phyloP scores from a whole-genome alignment of 2,888 invertebrate species.

The Trypoxylon attenuatum region DNA sequence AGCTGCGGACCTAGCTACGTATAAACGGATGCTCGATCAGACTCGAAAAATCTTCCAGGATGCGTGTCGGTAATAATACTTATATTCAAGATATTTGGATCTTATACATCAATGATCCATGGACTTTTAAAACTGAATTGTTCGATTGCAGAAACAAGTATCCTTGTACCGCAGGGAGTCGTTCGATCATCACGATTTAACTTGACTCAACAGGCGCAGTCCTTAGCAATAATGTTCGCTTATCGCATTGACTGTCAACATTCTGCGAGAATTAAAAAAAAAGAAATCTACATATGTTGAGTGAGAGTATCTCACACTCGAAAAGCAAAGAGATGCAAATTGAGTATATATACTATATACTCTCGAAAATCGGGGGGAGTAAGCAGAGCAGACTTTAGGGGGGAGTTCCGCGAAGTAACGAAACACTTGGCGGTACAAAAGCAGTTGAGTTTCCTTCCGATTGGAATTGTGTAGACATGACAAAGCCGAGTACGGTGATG shows the following conservation, averaged over 20 bases:
- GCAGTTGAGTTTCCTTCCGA: slow-evolving; percentile 23
- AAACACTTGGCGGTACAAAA: background rate
- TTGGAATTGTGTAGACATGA: slow-evolving; percentile 42
- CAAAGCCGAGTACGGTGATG: slow-evolving; percentile 50
- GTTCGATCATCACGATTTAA: slow-evolving; percentile 38
- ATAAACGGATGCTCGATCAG: slow-evolving; percentile 78
- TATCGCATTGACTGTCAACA: too few species aligned
- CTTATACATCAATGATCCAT: too few species aligned
- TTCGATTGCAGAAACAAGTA: slow-evolving; percentile 32
- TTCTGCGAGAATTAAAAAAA: too few species aligned
- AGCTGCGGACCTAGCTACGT: slow-evolving; percentile 77
- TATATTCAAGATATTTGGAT: background rate
- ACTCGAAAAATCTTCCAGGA: slow-evolving; percentile 78
- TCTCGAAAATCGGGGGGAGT: too few species aligned
- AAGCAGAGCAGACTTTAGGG: too few species aligned
- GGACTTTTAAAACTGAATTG: too few species aligned
- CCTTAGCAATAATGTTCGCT: too few species aligned
- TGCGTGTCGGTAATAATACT: slow-evolving; percentile 71
- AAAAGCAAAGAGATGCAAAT: too few species aligned
- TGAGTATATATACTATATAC: too few species aligned
- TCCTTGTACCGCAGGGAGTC: slow-evolving; percentile 16
- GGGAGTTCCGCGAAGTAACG: background rate
- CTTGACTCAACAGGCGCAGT: too few species aligned
- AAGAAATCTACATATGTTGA: too few species aligned
- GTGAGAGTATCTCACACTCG: too few species aligned